Evolutionary conservation across 1,140 invertebrate genomes (phyloP), one percentile per base, ranked within the genome.

Genomic region (Ostrea denselamellosa): DNA sequence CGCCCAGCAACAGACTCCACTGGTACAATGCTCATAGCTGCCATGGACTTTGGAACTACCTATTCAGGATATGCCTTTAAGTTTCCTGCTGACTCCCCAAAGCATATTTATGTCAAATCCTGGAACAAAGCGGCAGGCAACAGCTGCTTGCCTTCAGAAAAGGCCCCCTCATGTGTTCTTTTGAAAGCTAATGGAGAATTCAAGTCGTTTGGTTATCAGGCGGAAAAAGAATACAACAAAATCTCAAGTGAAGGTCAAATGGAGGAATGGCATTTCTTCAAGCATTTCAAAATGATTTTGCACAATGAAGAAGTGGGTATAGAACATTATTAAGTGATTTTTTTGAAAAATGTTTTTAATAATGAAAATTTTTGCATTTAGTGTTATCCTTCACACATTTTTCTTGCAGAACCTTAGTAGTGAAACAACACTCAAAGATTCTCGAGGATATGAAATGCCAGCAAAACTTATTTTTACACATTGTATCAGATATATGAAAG

Each of bases 201-300:
- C 89, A 95, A 96, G 90, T 96, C 96, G 0, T 96, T 96, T 92
- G 96, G 96, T 10, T 96, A 94, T 87, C 91, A 94, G 10, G 96
- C 96, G 2, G 91, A 96, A 62, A 96, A 96, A 90, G 93, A 91
- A 87, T 96, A 95, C 91, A 96, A 96, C 87, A 95, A 96, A 90
- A 91, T 96, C 34, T 95, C 96, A 83, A 92, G 94, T 8, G 91
- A 95, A 54, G 95, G 96, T 86, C 94, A 96, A 1, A 93, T 94
- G 83, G 92, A 92, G 52, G 83, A 83, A 19, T 96, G 96, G 96
- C 91, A 95, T 8, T 96, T 96, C 90, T 96, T 96, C 92, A 96
- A 96, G 90, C 96, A 96, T 91, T 96, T 96, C 91, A 96, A 96
- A 92, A 96, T 96, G 95, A 91, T 94, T 28, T 91, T 96, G 8